Conservation (phyloP, 1,140 invertebrate genomes). For the Notospermus geniculatus region DNA sequence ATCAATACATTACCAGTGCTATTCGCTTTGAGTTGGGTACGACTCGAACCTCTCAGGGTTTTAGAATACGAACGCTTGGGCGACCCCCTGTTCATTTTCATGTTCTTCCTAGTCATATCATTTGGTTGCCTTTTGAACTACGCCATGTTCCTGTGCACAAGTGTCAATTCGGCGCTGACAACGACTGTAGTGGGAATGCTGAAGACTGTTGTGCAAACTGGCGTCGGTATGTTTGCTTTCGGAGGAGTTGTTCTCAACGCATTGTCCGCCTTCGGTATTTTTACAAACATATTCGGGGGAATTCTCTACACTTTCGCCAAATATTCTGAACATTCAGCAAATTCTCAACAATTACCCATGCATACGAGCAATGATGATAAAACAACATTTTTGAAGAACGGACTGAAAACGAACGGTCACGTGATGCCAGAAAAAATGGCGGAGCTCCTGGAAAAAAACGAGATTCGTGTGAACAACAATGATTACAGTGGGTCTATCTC, state of each 20-base stretch:
- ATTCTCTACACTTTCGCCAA: slow-evolving; percentile 56
- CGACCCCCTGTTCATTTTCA: slow-evolving; percentile 43
- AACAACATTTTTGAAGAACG: slow-evolving; percentile 35
- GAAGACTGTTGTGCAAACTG: slow-evolving; percentile 58
- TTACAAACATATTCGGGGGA: slow-evolving; percentile 54
- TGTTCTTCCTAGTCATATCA: slow-evolving; percentile 50
- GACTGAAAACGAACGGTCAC: background rate
- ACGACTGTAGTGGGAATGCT: slow-evolving; percentile 58
- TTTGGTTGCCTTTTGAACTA: slow-evolving; percentile 59
- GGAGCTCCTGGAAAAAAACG: background rate
- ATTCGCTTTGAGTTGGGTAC: slow-evolving; percentile 35
- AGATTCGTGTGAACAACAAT: background rate
- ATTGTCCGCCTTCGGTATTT: slow-evolving; percentile 50
- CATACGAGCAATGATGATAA: slow-evolving; percentile 19
- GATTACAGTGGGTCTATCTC: background rate
- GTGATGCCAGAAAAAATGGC: background rate
- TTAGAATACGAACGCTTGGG: slow-evolving; percentile 20
- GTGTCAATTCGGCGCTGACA: slow-evolving; percentile 58
- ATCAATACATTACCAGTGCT: slow-evolving; percentile 58
- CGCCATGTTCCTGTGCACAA: slow-evolving; percentile 59
- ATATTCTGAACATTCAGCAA: slow-evolving; percentile 38
- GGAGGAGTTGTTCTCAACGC: slow-evolving; percentile 54
- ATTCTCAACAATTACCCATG: background rate
- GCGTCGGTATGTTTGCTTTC: slow-evolving; percentile 59
- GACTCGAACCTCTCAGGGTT: slow-evolving; percentile 38